phyloP scores from a whole-genome alignment of 2,113 vertebrate genomes.

The Struthidea cinerea region DNA sequence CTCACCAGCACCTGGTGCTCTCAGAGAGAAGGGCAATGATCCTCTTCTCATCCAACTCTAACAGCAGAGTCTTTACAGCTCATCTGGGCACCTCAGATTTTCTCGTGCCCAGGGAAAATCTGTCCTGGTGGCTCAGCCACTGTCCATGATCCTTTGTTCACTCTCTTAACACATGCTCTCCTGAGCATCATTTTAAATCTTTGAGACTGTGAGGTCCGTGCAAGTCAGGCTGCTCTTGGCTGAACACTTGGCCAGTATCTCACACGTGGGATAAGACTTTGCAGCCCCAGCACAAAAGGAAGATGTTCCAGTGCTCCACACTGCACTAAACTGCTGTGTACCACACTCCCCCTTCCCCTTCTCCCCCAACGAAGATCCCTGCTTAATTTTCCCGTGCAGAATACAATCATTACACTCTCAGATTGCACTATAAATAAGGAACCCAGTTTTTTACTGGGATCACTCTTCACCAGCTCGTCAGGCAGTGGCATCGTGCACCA shows the following conservation, averaged over 20 bases:
- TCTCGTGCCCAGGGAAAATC: not conserved
- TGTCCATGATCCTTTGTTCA: not conserved
- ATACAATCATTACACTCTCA: not conserved
- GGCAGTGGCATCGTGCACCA: not conserved
- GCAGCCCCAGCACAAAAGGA: not conserved
- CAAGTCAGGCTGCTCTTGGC: not conserved
- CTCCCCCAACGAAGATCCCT: fast-evolving
- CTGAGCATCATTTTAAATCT: not conserved
- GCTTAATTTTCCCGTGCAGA: not conserved
- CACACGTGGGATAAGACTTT: not conserved
- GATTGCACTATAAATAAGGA: not conserved
- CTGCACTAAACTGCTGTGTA: not conserved
- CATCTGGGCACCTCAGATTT: not conserved
- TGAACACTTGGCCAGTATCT: not conserved
- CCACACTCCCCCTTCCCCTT: not conserved
- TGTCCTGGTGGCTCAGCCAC: not conserved
- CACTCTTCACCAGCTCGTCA: not conserved
- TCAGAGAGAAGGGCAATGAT: not conserved
- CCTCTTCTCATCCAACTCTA: not conserved
- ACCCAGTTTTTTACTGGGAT: not conserved
- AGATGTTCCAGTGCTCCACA: too few species aligned
- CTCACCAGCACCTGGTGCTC: not conserved
- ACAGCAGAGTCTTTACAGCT: not conserved
- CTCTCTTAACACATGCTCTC: not conserved
- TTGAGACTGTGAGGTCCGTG: not conserved